Percentiles rank a stretch among this genome's conserved stretches.
Evolutionary conservation across 2,797 vertebrate species (phyloP).

Genomic region (Molothrus ater): DNA sequence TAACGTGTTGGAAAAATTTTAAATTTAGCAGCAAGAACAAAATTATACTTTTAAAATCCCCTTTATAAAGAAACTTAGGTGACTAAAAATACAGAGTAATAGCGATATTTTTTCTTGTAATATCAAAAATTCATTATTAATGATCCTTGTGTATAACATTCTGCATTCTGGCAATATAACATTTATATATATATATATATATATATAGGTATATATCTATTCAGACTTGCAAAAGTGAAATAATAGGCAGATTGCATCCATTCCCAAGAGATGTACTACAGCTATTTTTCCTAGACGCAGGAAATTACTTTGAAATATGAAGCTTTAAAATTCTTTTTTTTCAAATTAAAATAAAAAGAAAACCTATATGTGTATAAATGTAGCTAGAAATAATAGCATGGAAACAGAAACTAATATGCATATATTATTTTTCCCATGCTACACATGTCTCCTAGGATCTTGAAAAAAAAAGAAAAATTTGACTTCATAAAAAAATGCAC

Average conservation of each 20-base stretch:
- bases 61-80: background rate
- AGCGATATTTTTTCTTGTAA: background rate
- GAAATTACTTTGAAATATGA: background rate
- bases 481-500: background rate
- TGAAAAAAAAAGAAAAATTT: background rate
- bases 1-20: background rate
- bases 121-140: background rate
- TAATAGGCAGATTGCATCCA: background rate
- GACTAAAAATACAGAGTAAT: background rate
- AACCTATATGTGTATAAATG: background rate
- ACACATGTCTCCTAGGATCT: accelerated
- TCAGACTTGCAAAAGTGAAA: background rate
- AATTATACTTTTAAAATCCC: background rate
- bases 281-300: background rate
- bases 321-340: background rate
- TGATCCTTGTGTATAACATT: background rate
- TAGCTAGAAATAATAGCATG: background rate
- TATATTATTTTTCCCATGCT: background rate
- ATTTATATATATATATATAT: background rate
- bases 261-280: background rate
- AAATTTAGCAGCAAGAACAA: background rate
- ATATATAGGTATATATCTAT: background rate
- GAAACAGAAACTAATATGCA: background rate
- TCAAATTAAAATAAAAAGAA: background rate
- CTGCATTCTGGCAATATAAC: background rate